phyloP scores from a whole-genome alignment of 2,888 invertebrate genomes.

The Drosophila affinis region DNA sequence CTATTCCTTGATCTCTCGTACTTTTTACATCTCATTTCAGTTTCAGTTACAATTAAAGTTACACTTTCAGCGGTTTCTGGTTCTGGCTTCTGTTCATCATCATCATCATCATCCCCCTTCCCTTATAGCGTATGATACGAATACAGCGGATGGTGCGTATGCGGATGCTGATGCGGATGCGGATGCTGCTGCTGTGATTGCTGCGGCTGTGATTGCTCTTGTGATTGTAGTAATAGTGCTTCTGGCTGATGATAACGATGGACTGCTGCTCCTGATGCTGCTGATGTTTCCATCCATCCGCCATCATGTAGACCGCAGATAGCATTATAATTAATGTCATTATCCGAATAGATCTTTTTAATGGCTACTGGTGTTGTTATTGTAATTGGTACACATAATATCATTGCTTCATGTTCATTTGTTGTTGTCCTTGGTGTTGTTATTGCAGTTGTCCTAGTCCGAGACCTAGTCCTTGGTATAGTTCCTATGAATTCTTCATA shows the following conservation, averaged over 20 bases:
- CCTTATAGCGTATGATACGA: conserved; percentile 58
- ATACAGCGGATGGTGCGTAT: conserved; percentile 48
- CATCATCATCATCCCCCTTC: conserved; percentile 13
- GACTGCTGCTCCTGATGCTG: conserved; percentile 2
- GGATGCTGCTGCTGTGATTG: conserved; percentile 6
- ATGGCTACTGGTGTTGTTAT: conserved; percentile 69
- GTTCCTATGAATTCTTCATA: conserved; percentile 27
- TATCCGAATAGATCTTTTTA: conserved; percentile 78
- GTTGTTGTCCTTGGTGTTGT: conserved; percentile 39
- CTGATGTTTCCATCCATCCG: conserved; percentile 3
- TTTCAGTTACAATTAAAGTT: conserved; percentile 8
- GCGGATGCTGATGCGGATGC: conserved; percentile 9
- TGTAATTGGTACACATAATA: conserved; percentile 58
- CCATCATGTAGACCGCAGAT: conserved; percentile 12
- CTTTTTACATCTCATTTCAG: conserved; percentile 2
- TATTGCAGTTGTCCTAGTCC: conserved; percentile 18
- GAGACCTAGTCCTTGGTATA: conserved; percentile 2
- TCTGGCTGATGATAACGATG: conserved; percentile 19
- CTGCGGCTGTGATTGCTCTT: neutral
- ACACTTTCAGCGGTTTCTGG: conserved; percentile 32
- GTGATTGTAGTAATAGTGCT: conserved; percentile 9
- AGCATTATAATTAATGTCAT: conserved; percentile 68
- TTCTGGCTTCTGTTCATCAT: conserved; percentile 38
- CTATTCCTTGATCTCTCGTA: conserved; percentile 3
- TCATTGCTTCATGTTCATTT: conserved; percentile 58